Base-by-base conservation (phyloP, 2,797 vertebrate genomes). In the Microtus obscurus region DNA sequence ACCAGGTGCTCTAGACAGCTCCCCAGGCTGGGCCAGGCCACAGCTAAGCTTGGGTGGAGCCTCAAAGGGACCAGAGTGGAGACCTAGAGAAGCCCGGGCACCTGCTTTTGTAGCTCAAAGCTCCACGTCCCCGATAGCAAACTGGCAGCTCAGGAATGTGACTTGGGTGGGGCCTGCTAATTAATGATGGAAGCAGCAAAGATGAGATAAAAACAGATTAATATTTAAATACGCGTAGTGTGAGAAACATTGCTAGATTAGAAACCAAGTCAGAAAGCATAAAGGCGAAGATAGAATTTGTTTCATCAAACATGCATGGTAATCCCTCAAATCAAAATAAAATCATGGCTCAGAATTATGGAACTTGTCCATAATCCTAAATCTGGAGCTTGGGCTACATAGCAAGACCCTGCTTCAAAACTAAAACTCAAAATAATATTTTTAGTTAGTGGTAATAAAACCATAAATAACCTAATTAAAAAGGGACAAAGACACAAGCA, bases 1-100 rank as follows among this genome's bases (percentile, higher is more conserved):
- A 95, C 87, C 94, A 95, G 83, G 80, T 96, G 40, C 92, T 91
- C 25, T 85, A 97, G 82, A 94, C 92, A 93, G 29, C 90, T 96
- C 40, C 43, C 34, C 85, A 87, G 67, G 92, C 43, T 88, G 89
- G 56, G 93, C 40, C 34, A 8, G 69, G 82, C 43, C 69, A 80
- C 37, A 89, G 86, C 19, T 67, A 96, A 87, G 80, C 93, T 96
- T 89, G 93, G 94, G 80, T 94, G 76, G 90, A 94, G 80, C 73
- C 61, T 96, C 21, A 81, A 80, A 89, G 27, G 56, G 40, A 37
- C 21, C 23, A 74, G 88, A 83, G 87, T 93, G 93, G 89, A 95
- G 94, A 81, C 45, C 53, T n/a, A 89, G 37, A 87, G n/a, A 67
- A 63, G 34, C 25, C 92, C 81, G 56, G 69, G 77, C 71, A 82